Conservation (phyloP, 92 coral and sea anemone genomes). For the Muricea muricata region DNA sequence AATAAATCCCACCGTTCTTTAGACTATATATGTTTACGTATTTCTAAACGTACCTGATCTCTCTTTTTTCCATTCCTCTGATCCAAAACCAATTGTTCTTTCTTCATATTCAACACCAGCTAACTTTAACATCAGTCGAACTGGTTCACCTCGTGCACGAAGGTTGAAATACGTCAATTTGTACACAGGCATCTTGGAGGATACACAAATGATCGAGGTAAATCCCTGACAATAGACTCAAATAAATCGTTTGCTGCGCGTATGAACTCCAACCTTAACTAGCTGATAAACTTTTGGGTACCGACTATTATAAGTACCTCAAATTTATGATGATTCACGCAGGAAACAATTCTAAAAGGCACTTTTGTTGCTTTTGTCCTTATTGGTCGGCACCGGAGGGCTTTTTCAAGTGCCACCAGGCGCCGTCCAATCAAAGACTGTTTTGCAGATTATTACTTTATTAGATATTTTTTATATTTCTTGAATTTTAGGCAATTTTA, state of each 20-base stretch:
- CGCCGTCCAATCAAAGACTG: no score
- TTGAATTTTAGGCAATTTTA: no score
- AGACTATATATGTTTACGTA: no score
- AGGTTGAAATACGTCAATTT: slow-evolving; percentile 29
- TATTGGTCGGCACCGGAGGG: no score
- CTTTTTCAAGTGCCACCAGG: no score
- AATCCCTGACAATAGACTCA: background rate
- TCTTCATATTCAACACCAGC: slow-evolving; percentile 27
- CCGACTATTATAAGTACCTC: no score
- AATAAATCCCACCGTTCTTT: no score
- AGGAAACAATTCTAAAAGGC: background rate
- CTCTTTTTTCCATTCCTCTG: slow-evolving; percentile 23
- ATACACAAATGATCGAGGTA: no score
- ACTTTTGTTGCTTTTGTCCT: no score
- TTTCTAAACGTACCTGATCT: slow-evolving; percentile 1
- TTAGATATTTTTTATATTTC: no score
- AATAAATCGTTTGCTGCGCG: background rate
- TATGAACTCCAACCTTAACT: background rate
- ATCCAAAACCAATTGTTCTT: background rate
- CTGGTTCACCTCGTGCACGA: slow-evolving; percentile 43
- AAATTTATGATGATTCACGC: background rate
- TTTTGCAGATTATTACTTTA: no score
- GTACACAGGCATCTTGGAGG: slow-evolving; percentile 37
- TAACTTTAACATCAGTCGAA: slow-evolving; percentile 32
- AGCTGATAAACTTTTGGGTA: no score